Conservation (phyloP, 2,113 vertebrate genomes). For the Pedetes capensis region DNA sequence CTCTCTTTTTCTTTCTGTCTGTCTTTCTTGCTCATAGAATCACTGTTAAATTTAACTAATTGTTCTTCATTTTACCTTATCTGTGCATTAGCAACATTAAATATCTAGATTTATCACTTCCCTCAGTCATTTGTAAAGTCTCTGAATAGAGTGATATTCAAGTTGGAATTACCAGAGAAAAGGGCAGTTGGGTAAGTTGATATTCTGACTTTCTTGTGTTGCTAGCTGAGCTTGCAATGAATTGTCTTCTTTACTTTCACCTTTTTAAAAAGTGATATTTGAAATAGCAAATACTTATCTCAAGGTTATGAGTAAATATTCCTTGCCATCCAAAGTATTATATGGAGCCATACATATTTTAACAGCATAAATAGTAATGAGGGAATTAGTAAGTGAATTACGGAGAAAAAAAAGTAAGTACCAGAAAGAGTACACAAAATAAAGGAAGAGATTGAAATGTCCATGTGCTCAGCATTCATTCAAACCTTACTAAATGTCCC, state of each 20-base stretch:
- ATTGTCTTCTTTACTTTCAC: not conserved
- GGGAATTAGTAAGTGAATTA: not conserved
- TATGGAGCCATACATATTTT: not conserved
- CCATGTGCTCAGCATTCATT: not conserved
- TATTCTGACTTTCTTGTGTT: not conserved
- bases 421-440: not conserved
- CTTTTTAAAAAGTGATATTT: not conserved
- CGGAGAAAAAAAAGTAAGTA: not conserved
- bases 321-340: not conserved
- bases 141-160: not conserved
- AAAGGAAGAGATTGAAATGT: not conserved
- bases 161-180: not conserved
- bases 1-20: not conserved
- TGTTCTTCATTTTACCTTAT: constrained; percentile 22
- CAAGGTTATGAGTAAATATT: not conserved
- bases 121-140: constrained; percentile 1
- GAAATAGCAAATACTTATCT: constrained; percentile 28
- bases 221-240: not conserved
- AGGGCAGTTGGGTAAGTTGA: not conserved
- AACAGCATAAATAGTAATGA: not conserved
- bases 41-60: not conserved
- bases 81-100: not conserved
- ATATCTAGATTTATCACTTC: not conserved
- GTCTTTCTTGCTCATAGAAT: not conserved
- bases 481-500: not conserved